Percentiles rank a stretch among this genome's conserved stretches.
These are phyloP conservation scores for Rhadina sibilatrix DNA, from an alignment of 2,113 vertebrate genomes.

Conservation along the genomic window DNA sequence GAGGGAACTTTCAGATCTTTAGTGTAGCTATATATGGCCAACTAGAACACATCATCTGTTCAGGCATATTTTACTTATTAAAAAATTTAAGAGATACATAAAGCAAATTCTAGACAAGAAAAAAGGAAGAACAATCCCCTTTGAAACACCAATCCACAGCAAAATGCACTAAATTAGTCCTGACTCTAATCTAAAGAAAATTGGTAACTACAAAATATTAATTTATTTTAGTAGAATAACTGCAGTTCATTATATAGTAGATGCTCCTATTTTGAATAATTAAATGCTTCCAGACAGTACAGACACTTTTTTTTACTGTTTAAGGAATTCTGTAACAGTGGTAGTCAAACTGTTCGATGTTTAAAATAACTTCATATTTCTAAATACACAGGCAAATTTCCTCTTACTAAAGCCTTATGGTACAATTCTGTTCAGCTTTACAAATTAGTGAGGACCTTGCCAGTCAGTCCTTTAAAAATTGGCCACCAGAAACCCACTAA, in stretches of 20 bases:
- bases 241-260: constrained; percentile 27
- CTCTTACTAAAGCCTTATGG: background rate
- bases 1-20: constrained; percentile 26
- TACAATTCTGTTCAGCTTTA: background rate
- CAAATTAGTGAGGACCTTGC: background rate
- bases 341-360: background rate
- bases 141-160: background rate
- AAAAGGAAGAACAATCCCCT: background rate
- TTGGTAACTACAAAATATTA: constrained; percentile 4
- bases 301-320: constrained; percentile 4
- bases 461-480: background rate
- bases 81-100: background rate
- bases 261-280: constrained; percentile 35
- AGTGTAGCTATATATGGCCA: constrained; percentile 22
- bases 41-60: constrained; percentile 25
- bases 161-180: constrained; percentile 10
- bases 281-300: background rate
- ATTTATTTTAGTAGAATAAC: constrained; percentile 17
- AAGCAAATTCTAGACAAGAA: background rate
- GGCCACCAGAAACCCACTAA: background rate
- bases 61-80: constrained; percentile 42
- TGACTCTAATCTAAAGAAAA: constrained; percentile 36
- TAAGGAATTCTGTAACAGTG: background rate
- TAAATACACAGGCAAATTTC: background rate
- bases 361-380: background rate